Percentiles rank a stretch among this genome's conserved stretches.
Conservation (phyloP, 53 echinoderm and acorn worm genomes). For the Apostichopus leukothele region DNA sequence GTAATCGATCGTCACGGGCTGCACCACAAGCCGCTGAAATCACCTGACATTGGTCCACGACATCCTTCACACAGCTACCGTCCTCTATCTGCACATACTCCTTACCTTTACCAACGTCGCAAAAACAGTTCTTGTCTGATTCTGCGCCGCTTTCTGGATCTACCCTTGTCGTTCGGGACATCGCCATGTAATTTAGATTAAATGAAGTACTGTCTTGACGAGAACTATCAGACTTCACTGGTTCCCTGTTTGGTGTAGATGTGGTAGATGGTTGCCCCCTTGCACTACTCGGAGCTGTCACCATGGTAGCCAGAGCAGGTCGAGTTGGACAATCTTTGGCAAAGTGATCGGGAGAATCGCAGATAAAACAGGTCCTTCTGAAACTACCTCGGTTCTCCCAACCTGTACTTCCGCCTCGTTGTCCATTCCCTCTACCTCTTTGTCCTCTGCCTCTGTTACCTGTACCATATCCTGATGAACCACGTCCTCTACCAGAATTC, state of each 20-base stretch:
- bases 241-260: not conserved
- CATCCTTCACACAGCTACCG: not conserved
- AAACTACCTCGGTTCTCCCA: not conserved
- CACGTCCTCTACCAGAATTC: constrained; percentile 18
- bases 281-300: constrained; percentile 11
- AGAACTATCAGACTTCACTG: not conserved
- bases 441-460: constrained; percentile 23
- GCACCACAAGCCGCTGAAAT: constrained; percentile 39
- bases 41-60: not conserved
- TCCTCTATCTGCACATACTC: not conserved
- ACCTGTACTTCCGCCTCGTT: not conserved
- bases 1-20: constrained; percentile 5
- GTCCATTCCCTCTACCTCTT: constrained; percentile 34
- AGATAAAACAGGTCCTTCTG: constrained; percentile 7
- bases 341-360: constrained; percentile 5
- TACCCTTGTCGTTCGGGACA: not conserved
- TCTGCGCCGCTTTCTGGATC: not conserved
- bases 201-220: not conserved
- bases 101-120: not conserved
- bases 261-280: not conserved
- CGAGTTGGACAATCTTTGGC: constrained; percentile 22
- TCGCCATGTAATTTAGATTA: not conserved
- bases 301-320: constrained; percentile 2
- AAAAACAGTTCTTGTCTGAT: not conserved
- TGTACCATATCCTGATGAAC: not conserved